Conservation (phyloP, 2,888 invertebrate species). For the Stratiomys singularior region DNA sequence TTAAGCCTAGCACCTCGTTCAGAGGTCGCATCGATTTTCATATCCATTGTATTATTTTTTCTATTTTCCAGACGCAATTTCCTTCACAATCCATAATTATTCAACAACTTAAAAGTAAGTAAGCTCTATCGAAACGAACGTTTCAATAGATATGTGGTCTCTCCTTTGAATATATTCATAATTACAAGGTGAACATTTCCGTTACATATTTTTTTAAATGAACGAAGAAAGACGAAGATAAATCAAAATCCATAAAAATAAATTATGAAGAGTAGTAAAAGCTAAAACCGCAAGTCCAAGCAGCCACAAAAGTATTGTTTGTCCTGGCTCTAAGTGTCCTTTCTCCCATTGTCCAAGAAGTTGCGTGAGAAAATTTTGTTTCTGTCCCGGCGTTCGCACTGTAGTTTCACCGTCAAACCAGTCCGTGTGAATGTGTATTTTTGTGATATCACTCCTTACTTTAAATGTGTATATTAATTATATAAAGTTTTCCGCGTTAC, state of each 20-base stretch:
- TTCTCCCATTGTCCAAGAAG: neutral
- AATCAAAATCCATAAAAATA: slow-evolving; percentile 16
- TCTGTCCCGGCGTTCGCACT: neutral
- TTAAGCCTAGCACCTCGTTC: neutral
- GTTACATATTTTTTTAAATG: neutral
- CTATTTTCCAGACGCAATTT: neutral
- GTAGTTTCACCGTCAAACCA: neutral
- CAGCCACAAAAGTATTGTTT: neutral
- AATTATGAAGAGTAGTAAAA: slow-evolving; percentile 24
- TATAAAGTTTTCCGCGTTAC: no score
- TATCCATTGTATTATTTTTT: neutral
- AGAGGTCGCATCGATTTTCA: neutral
- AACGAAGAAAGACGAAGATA: neutral
- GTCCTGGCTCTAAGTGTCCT: slow-evolving; percentile 8
- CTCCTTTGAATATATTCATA: slow-evolving; percentile 2
- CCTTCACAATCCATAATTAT: neutral
- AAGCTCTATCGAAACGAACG: slow-evolving; percentile 9
- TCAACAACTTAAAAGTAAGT: neutral
- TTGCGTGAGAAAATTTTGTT: slow-evolving; percentile 25
- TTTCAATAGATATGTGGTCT: neutral
- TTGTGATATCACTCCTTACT: slow-evolving; percentile 8
- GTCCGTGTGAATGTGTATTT: neutral
- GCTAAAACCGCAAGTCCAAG: slow-evolving; percentile 11
- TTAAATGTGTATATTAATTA: neutral
- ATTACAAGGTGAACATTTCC: neutral